Base-by-base conservation (phyloP, 2,888 invertebrate species). In the Nipponacmea schrenckii region DNA sequence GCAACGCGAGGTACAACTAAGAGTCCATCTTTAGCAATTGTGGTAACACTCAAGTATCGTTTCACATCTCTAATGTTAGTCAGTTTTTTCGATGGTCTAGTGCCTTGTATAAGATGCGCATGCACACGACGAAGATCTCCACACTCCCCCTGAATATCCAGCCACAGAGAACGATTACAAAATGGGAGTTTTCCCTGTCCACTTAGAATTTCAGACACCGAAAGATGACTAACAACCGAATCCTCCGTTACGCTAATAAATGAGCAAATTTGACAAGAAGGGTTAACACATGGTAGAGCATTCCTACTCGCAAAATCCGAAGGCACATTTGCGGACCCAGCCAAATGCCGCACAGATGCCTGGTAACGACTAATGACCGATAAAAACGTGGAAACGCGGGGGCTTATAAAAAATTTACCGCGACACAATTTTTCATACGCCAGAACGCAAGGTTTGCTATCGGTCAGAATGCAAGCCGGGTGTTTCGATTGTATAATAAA, bases 401-500 rank as follows among this genome's bases (percentile, higher is more conserved):
- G n/a, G n/a, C n/a, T n/a, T n/a, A n/a, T n/a, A n/a, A n/a, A n/a
- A n/a, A n/a, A n/a, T n/a, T n/a, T n/a, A n/a, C n/a, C n/a, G n/a
- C n/a, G n/a, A n/a, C 8, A 69, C 10, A 78, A 62, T 31, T 75
- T 75, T 17, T 77, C 70, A 62, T 27, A 73, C 10, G 72, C 73
- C 39, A 73, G 74, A 14, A 73, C 73, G 65, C 73, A 76, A 2
- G 76, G 76, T 65, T 74, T 72, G 62, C 73, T 77, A 69, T 79
- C 74, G 3, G 77, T 74, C 1, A 78, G 69, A 17, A 78, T 69
- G 67, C 78, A 79, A 24, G 74, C 64, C 8, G 44, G 63, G 17
- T 68, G 66, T 10, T 67, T 39, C n/a, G 79, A 78, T 64, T 80
- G 80, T n/a, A 80, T 74, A 15, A 80, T 76, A 62, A 71, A 80